Evolutionary conservation across 2,888 invertebrate genomes (phyloP).

Genomic region (Agrotis ipsilon): DNA sequence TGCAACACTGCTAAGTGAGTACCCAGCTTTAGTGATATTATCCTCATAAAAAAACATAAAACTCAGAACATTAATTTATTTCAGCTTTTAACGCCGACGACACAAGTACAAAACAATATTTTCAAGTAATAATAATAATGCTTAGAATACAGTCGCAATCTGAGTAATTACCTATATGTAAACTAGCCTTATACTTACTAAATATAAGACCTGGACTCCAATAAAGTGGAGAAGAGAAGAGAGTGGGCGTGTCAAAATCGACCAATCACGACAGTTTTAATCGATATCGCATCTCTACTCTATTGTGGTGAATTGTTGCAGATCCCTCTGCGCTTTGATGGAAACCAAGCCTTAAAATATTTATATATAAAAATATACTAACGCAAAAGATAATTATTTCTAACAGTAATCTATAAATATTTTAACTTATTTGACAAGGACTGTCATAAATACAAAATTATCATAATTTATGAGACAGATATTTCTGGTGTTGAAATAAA

Average conservation of each 20-base stretch:
- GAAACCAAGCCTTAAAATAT: no score
- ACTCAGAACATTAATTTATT: constrained; percentile 30
- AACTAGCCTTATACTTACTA: neutral
- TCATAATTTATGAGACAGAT: neutral
- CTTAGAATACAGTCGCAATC: constrained; percentile 16
- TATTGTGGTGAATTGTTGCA: no score
- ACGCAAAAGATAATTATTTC: neutral
- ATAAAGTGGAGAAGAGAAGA: neutral
- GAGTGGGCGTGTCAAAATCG: neutral
- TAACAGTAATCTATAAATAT: constrained; percentile 3
- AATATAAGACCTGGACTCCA: neutral
- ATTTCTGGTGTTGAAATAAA: neutral
- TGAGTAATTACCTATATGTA: neutral
- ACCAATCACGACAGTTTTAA: neutral
- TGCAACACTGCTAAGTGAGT: no score
- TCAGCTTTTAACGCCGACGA: constrained; percentile 3
- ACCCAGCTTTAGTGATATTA: no score
- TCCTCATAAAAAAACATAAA: neutral
- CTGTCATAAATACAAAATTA: neutral
- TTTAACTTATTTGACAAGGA: neutral
- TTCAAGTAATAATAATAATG: constrained; percentile 2
- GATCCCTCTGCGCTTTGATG: no score
- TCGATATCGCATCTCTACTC: neutral
- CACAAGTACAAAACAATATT: neutral
- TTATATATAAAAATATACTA: neutral